These are phyloP conservation scores for Pelagia noctiluca DNA, from an alignment of 30 jellyfish, hydroid and myxozoan species.

Conservation along the genomic window DNA sequence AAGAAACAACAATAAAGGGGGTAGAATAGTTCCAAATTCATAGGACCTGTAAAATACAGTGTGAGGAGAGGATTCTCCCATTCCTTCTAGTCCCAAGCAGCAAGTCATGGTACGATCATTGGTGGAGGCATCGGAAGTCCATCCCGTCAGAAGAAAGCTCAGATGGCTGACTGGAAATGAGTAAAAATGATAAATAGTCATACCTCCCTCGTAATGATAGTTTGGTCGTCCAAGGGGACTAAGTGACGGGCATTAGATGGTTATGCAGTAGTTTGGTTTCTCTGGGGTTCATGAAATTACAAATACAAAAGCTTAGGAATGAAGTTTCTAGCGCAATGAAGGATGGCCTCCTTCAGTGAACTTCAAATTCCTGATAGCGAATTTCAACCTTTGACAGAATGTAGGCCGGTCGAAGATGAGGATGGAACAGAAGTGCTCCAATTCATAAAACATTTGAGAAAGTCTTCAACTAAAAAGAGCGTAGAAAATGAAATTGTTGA, in stretches of 20 bases:
- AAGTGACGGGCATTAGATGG: constrained; percentile 23
- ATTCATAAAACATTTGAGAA: not conserved
- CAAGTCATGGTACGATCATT: too few relatives aligned
- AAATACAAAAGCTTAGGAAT: constrained; percentile 33
- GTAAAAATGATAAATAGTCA: too few relatives aligned
- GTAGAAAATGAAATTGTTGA: not conserved
- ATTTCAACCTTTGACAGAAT: constrained; percentile 43
- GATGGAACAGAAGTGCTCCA: not conserved
- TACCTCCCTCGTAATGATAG: not conserved
- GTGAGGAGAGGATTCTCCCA: too few relatives aligned
- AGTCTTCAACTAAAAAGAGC: not conserved
- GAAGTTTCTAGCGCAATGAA: constrained; percentile 13
- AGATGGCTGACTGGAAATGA: too few relatives aligned
- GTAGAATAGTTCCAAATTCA: not conserved
- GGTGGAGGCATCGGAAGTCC: too few relatives aligned
- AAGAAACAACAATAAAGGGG: not conserved
- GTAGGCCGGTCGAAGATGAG: constrained; percentile 3
- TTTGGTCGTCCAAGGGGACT: constrained; percentile 13
- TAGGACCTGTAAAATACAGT: too few relatives aligned
- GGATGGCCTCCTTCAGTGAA: constrained; percentile 66
- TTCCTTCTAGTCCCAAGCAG: too few relatives aligned
- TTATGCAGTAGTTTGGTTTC: constrained; percentile 22
- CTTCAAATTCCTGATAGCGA: constrained; percentile 75
- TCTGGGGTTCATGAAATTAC: constrained; percentile 34
- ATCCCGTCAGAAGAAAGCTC: too few relatives aligned